These are phyloP conservation scores for Calliopum simillimum DNA, from an alignment of 2,888 invertebrate species.

Conservation along the genomic window DNA sequence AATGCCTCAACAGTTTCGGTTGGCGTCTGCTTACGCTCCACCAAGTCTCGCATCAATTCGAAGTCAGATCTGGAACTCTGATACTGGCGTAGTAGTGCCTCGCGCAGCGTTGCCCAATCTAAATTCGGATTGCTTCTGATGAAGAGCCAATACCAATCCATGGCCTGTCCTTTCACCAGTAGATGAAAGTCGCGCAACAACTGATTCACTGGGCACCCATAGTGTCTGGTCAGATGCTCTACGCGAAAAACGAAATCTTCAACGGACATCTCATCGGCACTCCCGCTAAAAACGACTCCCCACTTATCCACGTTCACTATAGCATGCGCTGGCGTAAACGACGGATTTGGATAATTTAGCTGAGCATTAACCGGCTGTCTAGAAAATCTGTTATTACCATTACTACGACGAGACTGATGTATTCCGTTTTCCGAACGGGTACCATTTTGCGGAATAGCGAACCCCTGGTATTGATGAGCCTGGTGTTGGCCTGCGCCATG, in stretches of 20 bases:
- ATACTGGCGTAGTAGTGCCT: slow-evolving; percentile 17
- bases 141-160: slow-evolving; percentile 19
- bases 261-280: not conserved
- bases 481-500: no score
- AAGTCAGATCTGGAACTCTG: slow-evolving; percentile 7
- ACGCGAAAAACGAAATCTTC: slow-evolving; percentile 20
- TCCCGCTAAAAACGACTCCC: not conserved
- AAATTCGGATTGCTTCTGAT: not conserved
- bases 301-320: no score
- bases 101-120: not conserved
- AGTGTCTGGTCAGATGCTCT: not conserved
- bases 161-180: not conserved
- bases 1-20: slow-evolving; percentile 22
- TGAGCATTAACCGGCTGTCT: no score
- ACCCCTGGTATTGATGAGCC: no score
- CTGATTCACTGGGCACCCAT: not conserved
- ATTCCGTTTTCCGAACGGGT: no score
- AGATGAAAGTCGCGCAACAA: slow-evolving; percentile 4
- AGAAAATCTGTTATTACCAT: no score
- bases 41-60: slow-evolving; percentile 22
- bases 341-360: no score
- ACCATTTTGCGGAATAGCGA: no score
- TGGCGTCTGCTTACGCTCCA: slow-evolving; percentile 10
- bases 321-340: no score
- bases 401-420: no score